Evolutionary conservation across 2,113 vertebrate genomes (phyloP).

Genomic region (Numida meleagris): DNA sequence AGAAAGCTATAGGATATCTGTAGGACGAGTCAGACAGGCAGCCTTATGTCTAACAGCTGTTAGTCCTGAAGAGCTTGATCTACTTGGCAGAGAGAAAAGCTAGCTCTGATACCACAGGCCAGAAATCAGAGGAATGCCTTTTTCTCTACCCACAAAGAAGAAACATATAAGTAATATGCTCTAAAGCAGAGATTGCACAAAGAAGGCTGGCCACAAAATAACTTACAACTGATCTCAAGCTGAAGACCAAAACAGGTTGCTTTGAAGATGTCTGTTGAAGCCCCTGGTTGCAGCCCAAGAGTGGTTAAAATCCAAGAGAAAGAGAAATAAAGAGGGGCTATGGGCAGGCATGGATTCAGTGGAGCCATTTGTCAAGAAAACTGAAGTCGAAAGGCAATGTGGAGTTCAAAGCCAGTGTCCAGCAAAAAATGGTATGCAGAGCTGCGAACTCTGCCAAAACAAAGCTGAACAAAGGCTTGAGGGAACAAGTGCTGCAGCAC

Average conservation of each 20-base stretch:
- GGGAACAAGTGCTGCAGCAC: background rate
- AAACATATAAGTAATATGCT: slow-evolving; percentile 5
- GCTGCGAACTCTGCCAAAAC: background rate
- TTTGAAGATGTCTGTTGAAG: slow-evolving; percentile 37
- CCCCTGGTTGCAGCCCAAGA: background rate
- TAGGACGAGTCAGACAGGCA: background rate
- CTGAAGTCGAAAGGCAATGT: background rate
- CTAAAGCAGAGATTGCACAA: background rate
- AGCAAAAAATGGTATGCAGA: fast-evolving
- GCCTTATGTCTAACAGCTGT: slow-evolving; percentile 26
- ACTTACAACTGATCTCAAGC: background rate
- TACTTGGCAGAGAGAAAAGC: slow-evolving; percentile 7
- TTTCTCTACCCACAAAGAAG: slow-evolving; percentile 41
- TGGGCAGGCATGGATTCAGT: background rate
- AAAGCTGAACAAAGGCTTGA: background rate
- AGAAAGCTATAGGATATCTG: background rate
- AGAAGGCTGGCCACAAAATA: background rate
- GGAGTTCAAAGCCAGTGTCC: background rate
- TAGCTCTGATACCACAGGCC: slow-evolving; percentile 4
- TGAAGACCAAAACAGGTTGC: slow-evolving; percentile 36
- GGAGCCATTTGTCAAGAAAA: slow-evolving; percentile 13
- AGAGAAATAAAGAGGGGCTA: background rate
- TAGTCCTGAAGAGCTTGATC: slow-evolving; percentile 32
- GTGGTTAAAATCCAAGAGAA: slow-evolving; percentile 16
- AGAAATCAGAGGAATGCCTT: slow-evolving; percentile 53